Conservation (phyloP, 2,888 invertebrate genomes). For the Lochmaea crataegi region DNA sequence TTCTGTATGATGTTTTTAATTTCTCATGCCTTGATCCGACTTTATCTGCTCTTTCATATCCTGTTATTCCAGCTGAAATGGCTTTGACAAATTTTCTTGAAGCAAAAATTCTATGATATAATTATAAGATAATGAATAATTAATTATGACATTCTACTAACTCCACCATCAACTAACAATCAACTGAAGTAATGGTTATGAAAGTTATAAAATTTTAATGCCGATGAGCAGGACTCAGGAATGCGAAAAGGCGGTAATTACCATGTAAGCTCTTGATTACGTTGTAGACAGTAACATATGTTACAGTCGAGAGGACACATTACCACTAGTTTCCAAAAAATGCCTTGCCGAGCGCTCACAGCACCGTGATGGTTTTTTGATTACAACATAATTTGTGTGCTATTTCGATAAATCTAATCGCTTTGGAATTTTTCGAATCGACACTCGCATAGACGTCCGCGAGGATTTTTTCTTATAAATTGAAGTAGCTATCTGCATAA, state of each 20-base stretch:
- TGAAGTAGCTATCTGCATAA: too few species aligned
- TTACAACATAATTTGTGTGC: slow-evolving; percentile 33
- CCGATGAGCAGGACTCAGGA: background rate
- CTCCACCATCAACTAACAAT: background rate
- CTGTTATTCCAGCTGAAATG: too few species aligned
- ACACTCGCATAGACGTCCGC: background rate
- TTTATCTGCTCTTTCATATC: too few species aligned
- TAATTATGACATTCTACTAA: background rate
- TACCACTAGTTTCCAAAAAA: slow-evolving; percentile 38
- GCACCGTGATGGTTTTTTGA: slow-evolving; percentile 40
- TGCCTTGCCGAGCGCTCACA: background rate
- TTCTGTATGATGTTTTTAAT: too few species aligned
- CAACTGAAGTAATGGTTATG: background rate
- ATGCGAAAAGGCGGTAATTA: slow-evolving; percentile 35
- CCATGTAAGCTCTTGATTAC: slow-evolving; percentile 48
- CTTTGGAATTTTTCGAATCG: background rate
- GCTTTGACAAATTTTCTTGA: too few species aligned
- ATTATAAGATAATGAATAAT: background rate
- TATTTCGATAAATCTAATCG: slow-evolving; percentile 22
- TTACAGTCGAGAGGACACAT: slow-evolving; percentile 42
- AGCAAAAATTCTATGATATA: too few species aligned
- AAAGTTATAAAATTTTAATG: background rate
- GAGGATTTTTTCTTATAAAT: background rate
- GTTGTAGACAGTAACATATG: slow-evolving; percentile 46
- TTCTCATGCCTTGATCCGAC: too few species aligned